These are phyloP conservation scores for Lateolabrax maculatus DNA, from an alignment of 2,797 vertebrate species.

Conservation along the genomic window DNA sequence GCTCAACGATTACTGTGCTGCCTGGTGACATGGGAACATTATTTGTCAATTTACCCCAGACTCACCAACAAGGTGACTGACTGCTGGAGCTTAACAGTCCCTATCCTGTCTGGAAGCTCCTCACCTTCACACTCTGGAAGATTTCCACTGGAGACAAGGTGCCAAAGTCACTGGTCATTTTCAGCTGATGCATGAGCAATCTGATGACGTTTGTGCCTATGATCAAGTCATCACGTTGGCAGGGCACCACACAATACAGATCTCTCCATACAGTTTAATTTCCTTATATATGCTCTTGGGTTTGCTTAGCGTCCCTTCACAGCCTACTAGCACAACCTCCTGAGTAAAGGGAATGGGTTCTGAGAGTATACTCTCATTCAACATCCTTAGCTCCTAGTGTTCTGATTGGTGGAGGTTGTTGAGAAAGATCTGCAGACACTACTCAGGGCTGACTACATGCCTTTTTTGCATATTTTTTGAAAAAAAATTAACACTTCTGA, in stretches of 20 bases:
- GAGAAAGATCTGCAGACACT: no score
- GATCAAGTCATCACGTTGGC: constrained; percentile 52
- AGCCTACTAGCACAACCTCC: constrained; percentile 46
- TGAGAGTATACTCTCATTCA: background rate
- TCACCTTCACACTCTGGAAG: constrained; percentile 25
- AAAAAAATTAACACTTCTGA: no score
- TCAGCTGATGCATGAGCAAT: constrained; percentile 48
- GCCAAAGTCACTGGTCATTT: constrained; percentile 37
- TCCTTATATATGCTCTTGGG: constrained; percentile 58
- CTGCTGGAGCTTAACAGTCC: constrained; percentile 34
- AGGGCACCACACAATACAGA: constrained; percentile 50
- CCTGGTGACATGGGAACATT: constrained; percentile 25
- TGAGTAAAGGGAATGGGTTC: background rate
- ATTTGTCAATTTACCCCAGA: constrained; percentile 32
- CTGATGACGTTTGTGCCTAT: constrained; percentile 55
- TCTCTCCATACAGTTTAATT: constrained; percentile 49
- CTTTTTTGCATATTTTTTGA: no score
- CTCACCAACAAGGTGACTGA: constrained; percentile 30
- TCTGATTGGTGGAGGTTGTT: no score
- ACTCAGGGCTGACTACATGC: no score
- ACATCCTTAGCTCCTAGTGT: no score
- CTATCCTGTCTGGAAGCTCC: constrained; percentile 16
- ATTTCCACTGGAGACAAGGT: constrained; percentile 12
- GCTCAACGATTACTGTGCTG: constrained; percentile 36
- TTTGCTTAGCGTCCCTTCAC: constrained; percentile 23